These are phyloP conservation scores for Cylindroiulus punctatus DNA, from an alignment of 2,888 invertebrate species.

Conservation along the genomic window DNA sequence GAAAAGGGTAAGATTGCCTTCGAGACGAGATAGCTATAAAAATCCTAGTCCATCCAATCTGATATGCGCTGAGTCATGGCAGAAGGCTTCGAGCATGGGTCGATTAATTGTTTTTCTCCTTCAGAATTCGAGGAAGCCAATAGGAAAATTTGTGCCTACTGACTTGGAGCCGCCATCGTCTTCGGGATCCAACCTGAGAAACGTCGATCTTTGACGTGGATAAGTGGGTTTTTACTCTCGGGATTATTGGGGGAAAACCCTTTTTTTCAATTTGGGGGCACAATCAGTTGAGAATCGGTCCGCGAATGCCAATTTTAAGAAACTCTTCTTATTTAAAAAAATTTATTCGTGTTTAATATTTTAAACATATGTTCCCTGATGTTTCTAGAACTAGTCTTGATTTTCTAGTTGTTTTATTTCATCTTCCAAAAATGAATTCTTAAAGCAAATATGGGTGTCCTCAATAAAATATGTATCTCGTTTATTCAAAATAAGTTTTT, in stretches of 20 bases:
- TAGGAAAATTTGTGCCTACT: conserved; percentile 75
- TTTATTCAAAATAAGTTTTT: background rate
- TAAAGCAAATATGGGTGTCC: background rate
- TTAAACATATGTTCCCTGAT: background rate
- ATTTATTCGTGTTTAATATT: background rate
- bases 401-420: conserved; percentile 24
- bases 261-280: background rate
- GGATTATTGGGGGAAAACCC: background rate
- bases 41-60: too few relatives aligned
- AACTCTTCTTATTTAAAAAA: background rate
- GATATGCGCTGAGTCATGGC: too few relatives aligned
- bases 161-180: conserved; percentile 75
- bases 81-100: too few relatives aligned
- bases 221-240: background rate
- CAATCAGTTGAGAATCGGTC: background rate
- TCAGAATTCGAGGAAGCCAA: conserved; percentile 72
- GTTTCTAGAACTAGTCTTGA: background rate
- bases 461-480: background rate
- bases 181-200: conserved; percentile 81
- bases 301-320: too few relatives aligned
- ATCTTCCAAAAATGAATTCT: conserved; percentile 7
- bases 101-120: conserved; percentile 49
- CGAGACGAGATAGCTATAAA: too few relatives aligned
- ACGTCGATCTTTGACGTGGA: conserved; percentile 73
- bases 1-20: conserved; percentile 65